Evolutionary conservation across 1,140 invertebrate genomes (phyloP), one percentile per base, ranked within the genome.

Genomic region (Ridgeia piscesae): DNA sequence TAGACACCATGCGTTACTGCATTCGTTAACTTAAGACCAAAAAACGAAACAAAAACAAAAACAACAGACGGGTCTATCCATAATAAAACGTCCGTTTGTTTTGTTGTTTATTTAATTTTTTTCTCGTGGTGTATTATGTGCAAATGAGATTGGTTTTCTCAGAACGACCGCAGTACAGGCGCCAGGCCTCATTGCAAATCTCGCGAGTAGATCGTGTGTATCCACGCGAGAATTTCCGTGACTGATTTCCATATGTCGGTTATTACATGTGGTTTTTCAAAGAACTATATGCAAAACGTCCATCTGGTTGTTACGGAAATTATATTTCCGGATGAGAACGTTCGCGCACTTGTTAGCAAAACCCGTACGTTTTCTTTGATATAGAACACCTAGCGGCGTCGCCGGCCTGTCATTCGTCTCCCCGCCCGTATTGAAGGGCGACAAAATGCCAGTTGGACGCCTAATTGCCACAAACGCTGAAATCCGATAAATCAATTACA

Each of bases 401-500:
- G 58, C 58, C 11, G 27, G 58, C 27, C 17, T 77, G 58, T 77
- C 58, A 77, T 77, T 77, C 27, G 58, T 77, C 58, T 77, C 27
- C 17, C 58, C 58, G 58, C 17, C 58, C 17, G 58, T 21, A 77
- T 77, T 77, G 17, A 77, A 27, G 58, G 6, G 58, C 58, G 58
- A 77, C 58, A 77, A 77, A 77, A 77, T 31, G 58, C 58, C 58
- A 77, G 58, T 77, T 77, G 58, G 58, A 31, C 58, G 58, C 58
- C 58, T 77, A 77, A 77, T 77, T 77, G 58, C 58, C 58, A 31
- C 58, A 77, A 77, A 77, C 58, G 58, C 58, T 77, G 58, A 77
- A 77, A 77, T 77, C 58, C 58, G 58, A 77, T 77, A 77, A 77
- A 77, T 77, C 58, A 77, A 77, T 77, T 77, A 77, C 58, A 77